Conservation (phyloP, 2,797 vertebrate genomes). For the Cuculus canorus region DNA sequence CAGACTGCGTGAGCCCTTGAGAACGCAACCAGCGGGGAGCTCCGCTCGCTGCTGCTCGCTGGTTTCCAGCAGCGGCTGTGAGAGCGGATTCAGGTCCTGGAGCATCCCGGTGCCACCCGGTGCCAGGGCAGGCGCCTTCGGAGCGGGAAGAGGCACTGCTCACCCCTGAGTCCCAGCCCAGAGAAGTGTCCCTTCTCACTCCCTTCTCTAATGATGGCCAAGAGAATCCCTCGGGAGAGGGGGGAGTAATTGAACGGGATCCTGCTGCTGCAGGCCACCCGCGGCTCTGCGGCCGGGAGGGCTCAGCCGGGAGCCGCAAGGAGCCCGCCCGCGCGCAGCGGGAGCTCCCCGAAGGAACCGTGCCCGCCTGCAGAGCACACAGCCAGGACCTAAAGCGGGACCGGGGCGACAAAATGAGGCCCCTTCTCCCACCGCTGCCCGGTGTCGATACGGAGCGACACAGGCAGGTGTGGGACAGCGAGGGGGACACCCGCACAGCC, state of each 20-base stretch:
- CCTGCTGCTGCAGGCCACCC: neutral
- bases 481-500: accelerated
- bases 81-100: neutral
- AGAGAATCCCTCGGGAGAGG: neutral
- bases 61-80: neutral
- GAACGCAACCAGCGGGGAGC: neutral
- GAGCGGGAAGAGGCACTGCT: neutral
- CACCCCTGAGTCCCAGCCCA: neutral
- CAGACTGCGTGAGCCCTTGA: neutral
- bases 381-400: neutral
- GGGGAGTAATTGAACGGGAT: neutral
- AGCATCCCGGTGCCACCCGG: neutral
- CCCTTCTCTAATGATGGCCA: neutral
- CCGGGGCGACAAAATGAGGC: neutral
- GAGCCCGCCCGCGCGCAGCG: neutral
- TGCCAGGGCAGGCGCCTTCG: neutral
- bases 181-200: neutral
- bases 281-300: neutral
- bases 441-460: neutral
- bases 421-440: neutral
- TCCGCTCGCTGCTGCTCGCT: neutral
- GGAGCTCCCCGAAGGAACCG: neutral
- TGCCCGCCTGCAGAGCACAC: neutral
- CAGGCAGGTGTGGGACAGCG: accelerated
- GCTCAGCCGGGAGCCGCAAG: neutral